phyloP scores from a whole-genome alignment of 2,797 vertebrate genomes.

The Myoxocephalus aenaeus region DNA sequence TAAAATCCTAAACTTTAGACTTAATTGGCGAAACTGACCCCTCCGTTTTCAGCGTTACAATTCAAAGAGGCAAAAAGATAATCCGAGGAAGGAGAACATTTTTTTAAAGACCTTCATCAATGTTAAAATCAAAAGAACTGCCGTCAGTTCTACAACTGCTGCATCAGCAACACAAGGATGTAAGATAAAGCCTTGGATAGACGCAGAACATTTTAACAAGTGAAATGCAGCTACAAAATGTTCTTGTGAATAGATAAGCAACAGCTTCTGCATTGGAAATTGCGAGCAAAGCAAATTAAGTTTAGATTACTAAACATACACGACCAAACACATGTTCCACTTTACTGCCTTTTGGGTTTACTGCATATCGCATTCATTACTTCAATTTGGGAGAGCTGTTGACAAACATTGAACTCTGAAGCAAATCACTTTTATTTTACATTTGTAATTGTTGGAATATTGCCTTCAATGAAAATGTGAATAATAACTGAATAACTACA shows the following conservation, averaged over 20 bases:
- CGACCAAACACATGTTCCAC: not conserved
- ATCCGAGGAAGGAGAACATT: slow-evolving; percentile 7
- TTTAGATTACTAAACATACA: not conserved
- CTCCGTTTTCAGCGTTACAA: not conserved
- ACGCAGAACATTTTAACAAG: slow-evolving; percentile 6
- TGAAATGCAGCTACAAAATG: slow-evolving; percentile 2
- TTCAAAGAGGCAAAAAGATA: slow-evolving; percentile 23
- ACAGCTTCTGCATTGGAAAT: not conserved
- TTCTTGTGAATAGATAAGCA: slow-evolving; percentile 20
- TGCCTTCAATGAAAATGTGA: not conserved
- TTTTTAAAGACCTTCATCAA: not conserved
- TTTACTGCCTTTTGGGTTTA: not conserved
- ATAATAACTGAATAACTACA: slow-evolving; percentile 19
- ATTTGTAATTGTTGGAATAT: not conserved
- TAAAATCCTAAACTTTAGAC: slow-evolving; percentile 2
- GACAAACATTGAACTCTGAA: not conserved
- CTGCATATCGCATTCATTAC: not conserved
- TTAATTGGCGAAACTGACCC: not conserved
- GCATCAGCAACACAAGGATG: slow-evolving; percentile 14
- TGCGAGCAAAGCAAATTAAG: not conserved
- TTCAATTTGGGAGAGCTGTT: not conserved
- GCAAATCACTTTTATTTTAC: not conserved
- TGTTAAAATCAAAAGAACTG: slow-evolving; percentile 32
- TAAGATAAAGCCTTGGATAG: slow-evolving; percentile 5
- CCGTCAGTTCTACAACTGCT: not conserved